These are phyloP conservation scores for Pelusios castaneus DNA, from an alignment of 2,113 vertebrate species.

Conservation along the genomic window DNA sequence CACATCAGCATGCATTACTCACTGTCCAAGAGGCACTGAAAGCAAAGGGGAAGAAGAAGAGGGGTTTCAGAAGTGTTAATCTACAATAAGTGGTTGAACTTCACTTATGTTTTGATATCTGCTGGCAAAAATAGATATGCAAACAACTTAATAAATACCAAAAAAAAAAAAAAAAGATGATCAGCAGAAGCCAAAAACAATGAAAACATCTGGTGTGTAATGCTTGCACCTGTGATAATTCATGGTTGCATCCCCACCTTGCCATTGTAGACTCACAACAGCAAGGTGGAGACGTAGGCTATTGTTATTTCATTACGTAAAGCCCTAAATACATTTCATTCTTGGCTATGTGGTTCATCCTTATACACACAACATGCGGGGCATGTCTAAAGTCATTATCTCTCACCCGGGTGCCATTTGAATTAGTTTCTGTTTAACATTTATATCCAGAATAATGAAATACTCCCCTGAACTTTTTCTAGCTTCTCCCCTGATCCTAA, in stretches of 20 bases:
- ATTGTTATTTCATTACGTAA: not conserved
- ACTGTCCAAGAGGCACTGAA: not conserved
- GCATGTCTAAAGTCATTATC: not conserved
- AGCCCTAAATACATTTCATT: not conserved
- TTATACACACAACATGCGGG: not conserved
- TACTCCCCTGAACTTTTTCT: not conserved
- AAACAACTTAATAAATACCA: not conserved
- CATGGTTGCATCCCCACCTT: not conserved
- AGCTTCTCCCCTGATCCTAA: not conserved
- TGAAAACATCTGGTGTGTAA: not conserved
- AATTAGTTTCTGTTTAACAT: not conserved
- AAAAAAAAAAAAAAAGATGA: not conserved
- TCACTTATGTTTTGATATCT: not conserved
- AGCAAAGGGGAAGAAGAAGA: not conserved
- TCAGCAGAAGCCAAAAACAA: fast-evolving
- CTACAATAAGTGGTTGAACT: not conserved
- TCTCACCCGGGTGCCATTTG: not conserved
- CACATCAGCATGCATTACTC: not conserved
- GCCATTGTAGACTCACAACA: not conserved
- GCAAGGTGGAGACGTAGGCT: no score
- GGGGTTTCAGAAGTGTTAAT: not conserved
- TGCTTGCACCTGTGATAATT: not conserved
- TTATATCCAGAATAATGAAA: not conserved
- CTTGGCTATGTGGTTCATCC: not conserved
- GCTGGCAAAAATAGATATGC: not conserved